These are phyloP conservation scores for Tapirus indicus DNA, from an alignment of 2,797 vertebrate species.

Conservation along the genomic window DNA sequence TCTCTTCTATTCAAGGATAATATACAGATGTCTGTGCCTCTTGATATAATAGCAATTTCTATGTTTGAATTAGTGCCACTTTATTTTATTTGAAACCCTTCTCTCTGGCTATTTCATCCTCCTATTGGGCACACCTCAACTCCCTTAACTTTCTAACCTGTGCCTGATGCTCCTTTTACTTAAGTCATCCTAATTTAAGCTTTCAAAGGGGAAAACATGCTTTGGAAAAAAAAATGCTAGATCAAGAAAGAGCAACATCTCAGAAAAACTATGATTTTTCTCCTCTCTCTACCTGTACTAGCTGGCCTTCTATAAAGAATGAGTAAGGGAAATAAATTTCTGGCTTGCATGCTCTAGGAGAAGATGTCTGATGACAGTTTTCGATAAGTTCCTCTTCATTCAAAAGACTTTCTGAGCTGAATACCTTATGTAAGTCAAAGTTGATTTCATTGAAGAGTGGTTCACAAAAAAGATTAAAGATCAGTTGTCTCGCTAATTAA, in stretches of 20 bases:
- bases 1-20: neutral
- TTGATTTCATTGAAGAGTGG: conserved; percentile 24
- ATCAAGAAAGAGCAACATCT: neutral
- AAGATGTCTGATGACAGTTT: neutral
- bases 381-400: neutral
- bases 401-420: neutral
- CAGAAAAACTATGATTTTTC: neutral
- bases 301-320: neutral
- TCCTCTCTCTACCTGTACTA: neutral
- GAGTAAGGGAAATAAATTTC: neutral
- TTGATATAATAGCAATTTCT: neutral
- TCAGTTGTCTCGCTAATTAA: conserved; percentile 66
- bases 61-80: neutral
- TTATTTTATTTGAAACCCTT: neutral
- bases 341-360: neutral
- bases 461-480: conserved; percentile 70
- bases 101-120: neutral
- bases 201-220: conserved; percentile 20
- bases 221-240: neutral
- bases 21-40: neutral
- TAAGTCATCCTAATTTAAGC: neutral
- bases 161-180: neutral
- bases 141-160: neutral
- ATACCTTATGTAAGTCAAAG: neutral
- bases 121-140: neutral